Conservation (phyloP, 2,797 vertebrate genomes). For the Falco concolor region DNA sequence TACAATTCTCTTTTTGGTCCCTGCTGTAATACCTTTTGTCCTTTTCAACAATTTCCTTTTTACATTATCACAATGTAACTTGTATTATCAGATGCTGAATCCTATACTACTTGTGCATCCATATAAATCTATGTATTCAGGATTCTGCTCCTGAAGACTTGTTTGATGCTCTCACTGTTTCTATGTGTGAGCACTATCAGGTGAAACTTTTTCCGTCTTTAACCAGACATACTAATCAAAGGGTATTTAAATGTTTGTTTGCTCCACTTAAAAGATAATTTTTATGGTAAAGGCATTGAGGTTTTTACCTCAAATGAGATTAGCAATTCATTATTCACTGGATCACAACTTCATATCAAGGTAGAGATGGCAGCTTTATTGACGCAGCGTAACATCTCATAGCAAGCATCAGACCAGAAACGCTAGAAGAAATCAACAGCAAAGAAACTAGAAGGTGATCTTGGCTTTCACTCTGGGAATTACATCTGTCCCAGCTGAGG, state of each 20-base stretch:
- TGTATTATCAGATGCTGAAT: neutral
- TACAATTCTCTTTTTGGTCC: neutral
- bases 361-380: neutral
- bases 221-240: neutral
- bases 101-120: neutral
- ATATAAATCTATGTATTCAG: neutral
- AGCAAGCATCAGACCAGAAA: neutral
- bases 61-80: neutral
- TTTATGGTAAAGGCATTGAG: neutral
- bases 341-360: neutral
- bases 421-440: neutral
- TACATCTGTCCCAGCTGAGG: neutral
- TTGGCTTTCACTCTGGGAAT: neutral
- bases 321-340: neutral
- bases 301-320: neutral
- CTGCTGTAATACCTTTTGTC: neutral
- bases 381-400: neutral
- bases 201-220: neutral
- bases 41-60: neutral
- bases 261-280: neutral
- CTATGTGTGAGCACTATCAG: neutral
- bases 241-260: neutral
- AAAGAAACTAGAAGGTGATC: neutral
- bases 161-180: neutral
- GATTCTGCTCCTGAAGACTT: slow-evolving; percentile 25